These are phyloP conservation scores for Climacteris rufus DNA, from an alignment of 2,113 vertebrate species.

Conservation along the genomic window DNA sequence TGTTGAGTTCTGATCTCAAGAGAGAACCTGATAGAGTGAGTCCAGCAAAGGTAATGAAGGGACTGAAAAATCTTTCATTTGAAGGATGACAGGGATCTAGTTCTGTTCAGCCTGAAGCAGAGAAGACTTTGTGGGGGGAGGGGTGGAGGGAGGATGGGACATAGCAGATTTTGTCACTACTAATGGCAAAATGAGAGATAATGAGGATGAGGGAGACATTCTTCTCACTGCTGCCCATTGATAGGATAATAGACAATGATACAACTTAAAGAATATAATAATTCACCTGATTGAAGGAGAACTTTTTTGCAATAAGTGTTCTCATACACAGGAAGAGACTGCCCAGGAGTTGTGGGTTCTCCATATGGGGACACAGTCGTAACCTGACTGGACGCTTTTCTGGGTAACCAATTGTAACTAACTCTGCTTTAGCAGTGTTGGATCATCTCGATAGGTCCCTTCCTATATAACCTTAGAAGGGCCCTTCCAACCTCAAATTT, in stretches of 20 bases:
- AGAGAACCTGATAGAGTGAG: neutral
- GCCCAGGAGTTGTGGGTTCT: neutral
- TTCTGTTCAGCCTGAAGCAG: neutral
- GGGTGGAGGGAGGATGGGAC: neutral
- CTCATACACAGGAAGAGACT: neutral
- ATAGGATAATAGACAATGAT: neutral
- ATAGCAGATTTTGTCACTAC: neutral
- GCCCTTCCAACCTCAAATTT: neutral
- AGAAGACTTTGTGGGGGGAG: neutral
- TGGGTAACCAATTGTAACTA: neutral
- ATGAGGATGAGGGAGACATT: neutral
- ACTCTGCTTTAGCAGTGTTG: neutral
- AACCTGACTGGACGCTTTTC: neutral
- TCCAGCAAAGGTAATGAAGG: neutral
- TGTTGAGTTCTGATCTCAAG: neutral
- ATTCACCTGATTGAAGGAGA: neutral
- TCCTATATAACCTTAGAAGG: neutral
- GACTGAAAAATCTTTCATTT: neutral
- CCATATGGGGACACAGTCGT: neutral
- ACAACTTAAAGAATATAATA: neutral
- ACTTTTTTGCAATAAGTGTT: neutral
- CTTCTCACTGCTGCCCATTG: neutral
- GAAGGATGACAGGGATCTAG: neutral
- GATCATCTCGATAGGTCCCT: neutral
- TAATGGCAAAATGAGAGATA: neutral